These are phyloP conservation scores for Arvicanthis niloticus DNA, from an alignment of 2,113 vertebrate species.

Conservation along the genomic window DNA sequence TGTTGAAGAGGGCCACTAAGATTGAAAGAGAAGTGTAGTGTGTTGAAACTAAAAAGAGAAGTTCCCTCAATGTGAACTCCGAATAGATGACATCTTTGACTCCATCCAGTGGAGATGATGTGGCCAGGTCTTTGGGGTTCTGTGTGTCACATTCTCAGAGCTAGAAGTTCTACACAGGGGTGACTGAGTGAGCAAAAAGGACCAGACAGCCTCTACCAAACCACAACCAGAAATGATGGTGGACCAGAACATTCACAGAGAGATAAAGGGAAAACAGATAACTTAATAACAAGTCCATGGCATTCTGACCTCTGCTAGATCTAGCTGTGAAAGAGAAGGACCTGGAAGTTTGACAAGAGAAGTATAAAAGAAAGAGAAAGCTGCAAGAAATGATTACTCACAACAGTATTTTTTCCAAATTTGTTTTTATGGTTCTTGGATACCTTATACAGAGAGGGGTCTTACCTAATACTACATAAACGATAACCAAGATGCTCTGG, in stretches of 20 bases:
- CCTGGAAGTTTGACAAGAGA: background rate
- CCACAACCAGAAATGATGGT: background rate
- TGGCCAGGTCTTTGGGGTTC: background rate
- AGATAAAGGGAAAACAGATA: slow-evolving; percentile 7
- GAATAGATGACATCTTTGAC: background rate
- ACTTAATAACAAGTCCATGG: slow-evolving; percentile 6
- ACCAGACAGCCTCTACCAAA: background rate
- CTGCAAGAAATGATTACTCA: background rate
- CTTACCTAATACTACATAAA: background rate
- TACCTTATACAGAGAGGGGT: background rate
- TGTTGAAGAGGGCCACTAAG: too few relatives aligned
- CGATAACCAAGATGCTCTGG: background rate
- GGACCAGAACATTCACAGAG: background rate
- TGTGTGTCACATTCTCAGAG: background rate
- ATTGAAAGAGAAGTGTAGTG: background rate
- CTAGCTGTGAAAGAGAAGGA: slow-evolving; percentile 19
- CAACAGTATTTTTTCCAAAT: background rate
- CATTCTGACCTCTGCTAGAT: background rate
- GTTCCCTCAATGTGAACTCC: background rate
- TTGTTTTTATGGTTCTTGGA: background rate
- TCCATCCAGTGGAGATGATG: fast-evolving
- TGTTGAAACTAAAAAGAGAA: background rate
- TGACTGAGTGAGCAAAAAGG: background rate
- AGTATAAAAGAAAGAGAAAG: background rate
- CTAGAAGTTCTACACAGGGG: background rate